Conservation (phyloP, 2,888 invertebrate species). For the Cephalotes varians region DNA sequence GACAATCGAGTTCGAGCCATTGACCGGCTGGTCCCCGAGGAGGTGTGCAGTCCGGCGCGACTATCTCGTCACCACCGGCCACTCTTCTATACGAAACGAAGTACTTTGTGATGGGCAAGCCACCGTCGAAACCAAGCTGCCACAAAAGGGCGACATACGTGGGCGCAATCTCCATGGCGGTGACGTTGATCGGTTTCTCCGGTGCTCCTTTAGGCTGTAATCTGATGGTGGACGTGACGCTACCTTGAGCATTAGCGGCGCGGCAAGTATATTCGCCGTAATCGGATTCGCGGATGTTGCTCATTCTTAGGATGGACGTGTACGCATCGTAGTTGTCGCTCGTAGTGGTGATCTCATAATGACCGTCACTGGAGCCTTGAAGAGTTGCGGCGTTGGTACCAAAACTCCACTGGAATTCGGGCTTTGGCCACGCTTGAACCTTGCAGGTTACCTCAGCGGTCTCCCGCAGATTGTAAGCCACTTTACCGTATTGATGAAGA, state of each 20-base stretch:
- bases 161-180: conserved; percentile 91
- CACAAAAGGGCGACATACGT: conserved; percentile 93
- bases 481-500: conserved; percentile 94
- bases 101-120: conserved; percentile 94
- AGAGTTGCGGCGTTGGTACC: conserved; percentile 91
- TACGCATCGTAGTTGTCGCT: conserved; percentile 95
- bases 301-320: conserved; percentile 91
- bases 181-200: conserved; percentile 92
- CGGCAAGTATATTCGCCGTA: conserved; percentile 97
- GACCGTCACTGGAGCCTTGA: conserved; percentile 92
- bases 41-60: conserved; percentile 88
- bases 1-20: conserved; percentile 95
- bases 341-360: conserved; percentile 94
- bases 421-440: conserved; percentile 96
- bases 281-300: conserved; percentile 92
- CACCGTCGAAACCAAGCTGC: conserved; percentile 97
- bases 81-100: conserved; percentile 93
- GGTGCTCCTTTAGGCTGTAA: conserved; percentile 96
- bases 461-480: conserved; percentile 94
- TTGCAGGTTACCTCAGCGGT: conserved; percentile 95
- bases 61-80: conserved; percentile 88
- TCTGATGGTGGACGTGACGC: conserved; percentile 91
- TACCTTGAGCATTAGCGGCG: conserved; percentile 94
- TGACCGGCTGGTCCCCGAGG: conserved; percentile 88
- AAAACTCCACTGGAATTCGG: conserved; percentile 97